Conservation (phyloP, 2,888 invertebrate genomes). For the Drosophila demipolita region DNA sequence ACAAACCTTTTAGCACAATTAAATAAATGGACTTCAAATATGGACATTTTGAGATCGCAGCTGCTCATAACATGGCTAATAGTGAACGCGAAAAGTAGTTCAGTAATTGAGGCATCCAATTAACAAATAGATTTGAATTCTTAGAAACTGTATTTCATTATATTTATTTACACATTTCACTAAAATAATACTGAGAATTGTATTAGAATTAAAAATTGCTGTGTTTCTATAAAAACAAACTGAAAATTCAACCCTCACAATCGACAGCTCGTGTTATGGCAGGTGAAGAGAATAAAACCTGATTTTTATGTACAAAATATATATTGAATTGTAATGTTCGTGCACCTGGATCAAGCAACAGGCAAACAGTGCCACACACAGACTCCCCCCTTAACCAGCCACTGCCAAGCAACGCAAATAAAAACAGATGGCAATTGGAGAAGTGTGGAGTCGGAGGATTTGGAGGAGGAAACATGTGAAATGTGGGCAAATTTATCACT, state of each 20-base stretch:
- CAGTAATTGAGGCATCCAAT: neutral
- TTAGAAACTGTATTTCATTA: neutral
- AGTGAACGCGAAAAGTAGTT: neutral
- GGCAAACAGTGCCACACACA: slow-evolving; percentile 18
- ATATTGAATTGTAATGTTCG: slow-evolving; percentile 19
- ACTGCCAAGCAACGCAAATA: slow-evolving; percentile 16
- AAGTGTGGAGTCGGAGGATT: neutral
- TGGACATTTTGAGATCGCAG: neutral
- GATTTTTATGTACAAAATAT: slow-evolving; percentile 10
- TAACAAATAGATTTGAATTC: neutral
- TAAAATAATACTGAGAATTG: neutral
- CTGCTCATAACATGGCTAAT: neutral
- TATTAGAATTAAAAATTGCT: neutral
- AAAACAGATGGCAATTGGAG: slow-evolving; percentile 29
- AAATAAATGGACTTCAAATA: neutral
- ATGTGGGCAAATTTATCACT: slow-evolving; percentile 64
- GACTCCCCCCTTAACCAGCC: neutral
- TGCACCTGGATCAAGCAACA: slow-evolving; percentile 42
- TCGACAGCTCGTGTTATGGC: neutral
- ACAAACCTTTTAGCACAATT: slow-evolving; percentile 8
- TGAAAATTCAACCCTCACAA: neutral
- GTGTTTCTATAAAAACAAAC: neutral
- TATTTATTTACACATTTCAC: neutral
- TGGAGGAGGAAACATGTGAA: slow-evolving; percentile 21
- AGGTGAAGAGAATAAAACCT: slow-evolving; percentile 1